Conservation (phyloP, 2,888 invertebrate genomes). For the Stictocephala bisonia region DNA sequence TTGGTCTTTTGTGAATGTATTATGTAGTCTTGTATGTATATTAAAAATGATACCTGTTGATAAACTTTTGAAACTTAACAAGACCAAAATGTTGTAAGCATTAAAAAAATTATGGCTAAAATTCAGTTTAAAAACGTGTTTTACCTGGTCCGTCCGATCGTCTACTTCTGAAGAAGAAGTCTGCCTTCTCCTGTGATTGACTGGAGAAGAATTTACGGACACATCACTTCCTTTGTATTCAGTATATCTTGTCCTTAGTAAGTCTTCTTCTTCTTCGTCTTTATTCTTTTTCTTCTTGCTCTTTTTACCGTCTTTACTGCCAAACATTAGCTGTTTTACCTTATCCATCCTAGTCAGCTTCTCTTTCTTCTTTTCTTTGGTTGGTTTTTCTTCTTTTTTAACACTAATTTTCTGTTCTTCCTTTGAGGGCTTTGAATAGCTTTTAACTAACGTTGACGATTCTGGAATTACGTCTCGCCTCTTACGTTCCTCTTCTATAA, state of each 20-base stretch:
- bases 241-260: constrained; percentile 69
- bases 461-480: constrained; percentile 25
- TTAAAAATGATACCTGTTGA: no score
- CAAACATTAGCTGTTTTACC: constrained; percentile 44
- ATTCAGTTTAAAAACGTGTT: background rate
- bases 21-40: no score
- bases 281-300: constrained; percentile 45
- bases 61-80: no score
- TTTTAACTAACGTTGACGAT: constrained; percentile 39
- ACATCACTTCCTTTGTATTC: constrained; percentile 68
- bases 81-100: background rate
- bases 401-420: background rate
- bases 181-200: constrained; percentile 20
- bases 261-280: constrained; percentile 65
- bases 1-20: no score
- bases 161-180: constrained; percentile 40
- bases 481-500: constrained; percentile 17
- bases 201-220: constrained; percentile 41
- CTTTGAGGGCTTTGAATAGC: constrained; percentile 27
- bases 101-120: background rate
- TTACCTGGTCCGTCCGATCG: constrained; percentile 41
- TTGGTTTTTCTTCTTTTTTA: constrained; percentile 13
- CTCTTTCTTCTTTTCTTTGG: constrained; percentile 41
- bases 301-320: constrained; percentile 37
- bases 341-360: constrained; percentile 44